Evolutionary conservation across 2,888 invertebrate species (phyloP), one percentile per base, ranked within the genome.

Genomic region (Boloria selene): DNA sequence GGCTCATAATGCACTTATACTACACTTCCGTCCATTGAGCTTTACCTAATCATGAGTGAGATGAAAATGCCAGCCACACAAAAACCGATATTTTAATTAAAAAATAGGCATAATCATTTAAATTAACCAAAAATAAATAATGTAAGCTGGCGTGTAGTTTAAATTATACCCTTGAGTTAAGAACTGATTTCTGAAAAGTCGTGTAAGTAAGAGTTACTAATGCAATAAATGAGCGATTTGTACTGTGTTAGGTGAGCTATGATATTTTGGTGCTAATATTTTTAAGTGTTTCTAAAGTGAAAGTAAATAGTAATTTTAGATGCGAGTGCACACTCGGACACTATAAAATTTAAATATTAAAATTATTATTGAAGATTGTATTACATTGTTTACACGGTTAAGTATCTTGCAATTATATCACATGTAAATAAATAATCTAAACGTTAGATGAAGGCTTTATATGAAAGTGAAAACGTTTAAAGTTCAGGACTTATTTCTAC

Each of bases 1-100:
- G 80, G 85, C 84, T 83, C 83, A 83, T 78, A 81, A 84, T 83
- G 83, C 82, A 84, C 84, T 86, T 84, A 84, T 58, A 61, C 63
- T 71, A 71, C 38, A 65, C 65, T 42, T 67, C 60, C 64, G 73
- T 78, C 77, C 74, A 78, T 80, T 83, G 81, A 84, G 82, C 83
- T 77, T 74, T 55, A 53, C 52, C 64, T 64, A 67, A 66, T 31
- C 26, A 56, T 56, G 56, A 56, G 45, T 56, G 56, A 56, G 60
- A 69, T 44, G 63, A 50, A 45, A 64, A 56, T 56, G 49, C 38
- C 49, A 55, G 49, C 42, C 18, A 17, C 13, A 38, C n/a, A 49
- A 6, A 6, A 50, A 62, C 1, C 13, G 18, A 26, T 44, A 52
- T 10, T 10, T n/a, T 38, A 13, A 18, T 0, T 18, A 47, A 49